Percentiles rank a stretch among this genome's conserved stretches.
Conservation (phyloP, 2,797 vertebrate genomes). For the Sebastolobus altivelis region DNA sequence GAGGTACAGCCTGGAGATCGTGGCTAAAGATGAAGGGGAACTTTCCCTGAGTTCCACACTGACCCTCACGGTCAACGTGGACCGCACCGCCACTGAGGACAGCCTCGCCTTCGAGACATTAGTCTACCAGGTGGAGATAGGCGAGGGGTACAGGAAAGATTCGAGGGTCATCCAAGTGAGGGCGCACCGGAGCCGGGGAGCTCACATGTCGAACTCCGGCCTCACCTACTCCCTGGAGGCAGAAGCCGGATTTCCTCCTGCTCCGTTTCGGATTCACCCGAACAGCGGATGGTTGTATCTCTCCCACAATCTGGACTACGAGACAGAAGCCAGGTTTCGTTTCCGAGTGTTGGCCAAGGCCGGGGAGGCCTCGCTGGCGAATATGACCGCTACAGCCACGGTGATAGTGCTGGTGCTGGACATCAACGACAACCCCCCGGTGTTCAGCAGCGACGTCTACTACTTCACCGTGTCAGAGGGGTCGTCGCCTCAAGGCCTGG, state of each 20-base stretch:
- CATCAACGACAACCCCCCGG: constrained; percentile 91
- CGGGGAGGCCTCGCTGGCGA: constrained; percentile 29
- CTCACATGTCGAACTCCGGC: constrained; percentile 40
- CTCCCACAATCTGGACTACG: constrained; percentile 87
- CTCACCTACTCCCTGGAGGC: constrained; percentile 84
- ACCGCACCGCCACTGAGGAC: constrained; percentile 73
- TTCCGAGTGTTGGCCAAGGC: constrained; percentile 85
- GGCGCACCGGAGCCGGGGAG: constrained; percentile 72
- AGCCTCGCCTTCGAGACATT: constrained; percentile 89
- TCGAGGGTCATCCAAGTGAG: constrained; percentile 87
- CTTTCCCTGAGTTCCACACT: constrained; percentile 84
- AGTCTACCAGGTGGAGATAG: constrained; percentile 91
- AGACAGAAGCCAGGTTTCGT: constrained; percentile 78
- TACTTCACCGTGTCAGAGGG: constrained; percentile 91
- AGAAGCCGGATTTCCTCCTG: constrained; percentile 69
- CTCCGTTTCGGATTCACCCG: constrained; percentile 86
- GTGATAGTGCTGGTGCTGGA: constrained; percentile 90
- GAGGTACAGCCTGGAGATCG: constrained; percentile 81
- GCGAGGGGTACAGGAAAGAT: constrained; percentile 84
- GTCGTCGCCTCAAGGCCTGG: constrained; percentile 84
- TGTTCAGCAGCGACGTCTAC: constrained; percentile 84
- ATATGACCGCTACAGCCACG: constrained; percentile 82
- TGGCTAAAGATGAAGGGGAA: constrained; percentile 88
- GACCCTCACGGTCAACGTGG: constrained; percentile 81
- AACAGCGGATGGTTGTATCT: constrained; percentile 90